Conservation (phyloP, 1,140 invertebrate genomes). For the Aporrectodea caliginosa region DNA sequence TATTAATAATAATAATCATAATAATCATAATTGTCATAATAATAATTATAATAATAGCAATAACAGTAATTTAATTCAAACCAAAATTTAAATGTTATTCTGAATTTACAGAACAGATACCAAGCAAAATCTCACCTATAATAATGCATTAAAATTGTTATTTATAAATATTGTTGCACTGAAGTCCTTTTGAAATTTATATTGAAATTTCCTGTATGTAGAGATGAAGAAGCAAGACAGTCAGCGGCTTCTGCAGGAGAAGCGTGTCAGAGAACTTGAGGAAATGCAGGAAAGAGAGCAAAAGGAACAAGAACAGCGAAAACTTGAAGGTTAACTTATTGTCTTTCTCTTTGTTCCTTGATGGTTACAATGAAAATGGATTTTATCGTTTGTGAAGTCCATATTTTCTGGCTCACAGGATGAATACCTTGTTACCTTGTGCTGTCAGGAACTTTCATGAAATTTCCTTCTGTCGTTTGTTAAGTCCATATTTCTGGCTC, state of each 20-base stretch:
- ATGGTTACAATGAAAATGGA: neutral
- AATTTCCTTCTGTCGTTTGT: neutral
- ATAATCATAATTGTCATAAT: too few relatives aligned
- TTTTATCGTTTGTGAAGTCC: neutral
- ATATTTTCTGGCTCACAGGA: neutral
- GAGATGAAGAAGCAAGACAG: slow-evolving; percentile 26
- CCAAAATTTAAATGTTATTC: slow-evolving; percentile 25
- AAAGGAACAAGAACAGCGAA: neutral
- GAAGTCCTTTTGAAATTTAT: neutral
- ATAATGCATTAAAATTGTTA: neutral
- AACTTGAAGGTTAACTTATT: slow-evolving; percentile 9
- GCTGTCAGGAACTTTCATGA: neutral
- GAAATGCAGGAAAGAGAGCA: slow-evolving; percentile 19
- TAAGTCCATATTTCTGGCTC: neutral
- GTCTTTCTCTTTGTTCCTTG: neutral
- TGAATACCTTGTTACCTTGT: too few relatives aligned
- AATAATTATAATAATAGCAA: too few relatives aligned
- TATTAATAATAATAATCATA: too few relatives aligned
- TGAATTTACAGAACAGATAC: neutral
- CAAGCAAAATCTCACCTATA: neutral
- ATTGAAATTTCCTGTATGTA: neutral
- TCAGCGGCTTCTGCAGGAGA: slow-evolving; percentile 42
- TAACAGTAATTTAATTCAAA: too few relatives aligned
- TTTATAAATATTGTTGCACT: neutral
- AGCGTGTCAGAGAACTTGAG: slow-evolving; percentile 43